Evolutionary conservation across 2,797 vertebrate genomes (phyloP).

Genomic region (Xerus rutilus): DNA sequence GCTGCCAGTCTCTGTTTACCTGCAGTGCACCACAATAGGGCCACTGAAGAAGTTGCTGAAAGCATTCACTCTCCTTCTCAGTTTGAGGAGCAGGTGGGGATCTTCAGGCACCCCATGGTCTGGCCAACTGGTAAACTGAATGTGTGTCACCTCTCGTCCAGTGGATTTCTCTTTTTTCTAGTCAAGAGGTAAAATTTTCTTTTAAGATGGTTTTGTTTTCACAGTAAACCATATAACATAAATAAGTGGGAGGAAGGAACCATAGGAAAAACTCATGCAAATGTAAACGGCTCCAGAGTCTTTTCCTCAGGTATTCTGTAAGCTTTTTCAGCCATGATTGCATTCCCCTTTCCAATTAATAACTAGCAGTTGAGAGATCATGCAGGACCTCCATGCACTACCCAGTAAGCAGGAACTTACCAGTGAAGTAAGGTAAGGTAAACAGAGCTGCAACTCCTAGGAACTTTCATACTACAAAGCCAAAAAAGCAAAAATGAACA

Average conservation of each 20-base stretch:
- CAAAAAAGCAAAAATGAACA: neutral
- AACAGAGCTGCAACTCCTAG: neutral
- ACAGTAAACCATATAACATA: neutral
- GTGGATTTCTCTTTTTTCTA: constrained; percentile 93
- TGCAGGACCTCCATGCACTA: neutral
- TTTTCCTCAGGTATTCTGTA: neutral
- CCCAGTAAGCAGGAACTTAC: neutral
- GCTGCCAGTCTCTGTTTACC: constrained; percentile 85
- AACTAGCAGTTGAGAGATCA: neutral
- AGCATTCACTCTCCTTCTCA: constrained; percentile 95
- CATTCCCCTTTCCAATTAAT: neutral
- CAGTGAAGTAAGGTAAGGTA: neutral
- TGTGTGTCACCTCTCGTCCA: constrained; percentile 96
- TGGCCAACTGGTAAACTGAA: constrained; percentile 99
- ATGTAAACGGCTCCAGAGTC: neutral
- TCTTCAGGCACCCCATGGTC: constrained; percentile 97
- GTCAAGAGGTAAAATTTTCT: neutral
- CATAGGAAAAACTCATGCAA: neutral
- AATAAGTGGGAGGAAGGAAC: neutral
- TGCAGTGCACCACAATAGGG: constrained; percentile 97
- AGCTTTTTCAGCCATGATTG: neutral
- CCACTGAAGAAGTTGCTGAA: constrained; percentile 98
- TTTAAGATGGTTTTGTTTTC: neutral
- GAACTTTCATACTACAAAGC: neutral
- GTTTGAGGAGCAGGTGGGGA: constrained; percentile 95